These are phyloP conservation scores for Spisula solida DNA, from an alignment of 2,888 invertebrate species.

Conservation along the genomic window DNA sequence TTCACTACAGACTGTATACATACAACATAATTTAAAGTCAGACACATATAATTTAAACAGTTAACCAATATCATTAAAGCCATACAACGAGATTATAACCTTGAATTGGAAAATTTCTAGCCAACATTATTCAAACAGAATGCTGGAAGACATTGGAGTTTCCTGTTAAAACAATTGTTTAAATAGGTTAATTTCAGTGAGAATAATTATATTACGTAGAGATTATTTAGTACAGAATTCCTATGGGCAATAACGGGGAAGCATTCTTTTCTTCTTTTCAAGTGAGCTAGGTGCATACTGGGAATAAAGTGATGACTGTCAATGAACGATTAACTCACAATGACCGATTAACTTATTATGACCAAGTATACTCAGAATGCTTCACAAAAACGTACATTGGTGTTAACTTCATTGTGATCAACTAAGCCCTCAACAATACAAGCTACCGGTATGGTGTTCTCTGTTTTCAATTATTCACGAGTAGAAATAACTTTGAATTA, in stretches of 20 bases:
- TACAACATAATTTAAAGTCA: background rate
- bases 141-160: background rate
- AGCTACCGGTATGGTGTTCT: background rate
- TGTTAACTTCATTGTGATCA: too few species aligned
- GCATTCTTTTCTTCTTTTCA: background rate
- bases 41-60: background rate
- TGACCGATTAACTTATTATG: too few species aligned
- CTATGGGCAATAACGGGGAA: background rate
- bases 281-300: too few species aligned
- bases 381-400: too few species aligned
- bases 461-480: background rate
- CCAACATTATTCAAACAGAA: background rate
- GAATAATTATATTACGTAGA: background rate
- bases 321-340: too few species aligned
- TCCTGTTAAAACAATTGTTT: background rate
- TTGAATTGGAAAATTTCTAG: background rate
- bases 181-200: conserved; percentile 8
- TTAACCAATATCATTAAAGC: background rate
- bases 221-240: background rate
- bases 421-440: too few species aligned
- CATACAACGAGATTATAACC: background rate
- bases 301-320: too few species aligned
- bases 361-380: too few species aligned
- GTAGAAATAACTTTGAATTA: background rate
- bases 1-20: background rate